Conservation (phyloP, 2,797 vertebrate species). For the Echiichthys vipera region DNA sequence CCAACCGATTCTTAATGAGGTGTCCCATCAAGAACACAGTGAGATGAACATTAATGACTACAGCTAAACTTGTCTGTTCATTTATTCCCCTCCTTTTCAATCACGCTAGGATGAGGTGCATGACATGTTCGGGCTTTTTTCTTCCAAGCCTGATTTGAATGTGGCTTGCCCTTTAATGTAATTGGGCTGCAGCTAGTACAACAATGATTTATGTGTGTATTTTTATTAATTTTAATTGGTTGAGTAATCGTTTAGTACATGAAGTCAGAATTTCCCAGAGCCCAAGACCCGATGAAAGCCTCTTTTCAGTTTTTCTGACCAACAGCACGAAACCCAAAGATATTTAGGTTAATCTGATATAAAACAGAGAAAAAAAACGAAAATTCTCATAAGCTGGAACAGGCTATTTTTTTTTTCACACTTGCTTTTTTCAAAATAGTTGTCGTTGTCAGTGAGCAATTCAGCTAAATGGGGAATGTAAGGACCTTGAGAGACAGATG, state of each 20-base stretch:
- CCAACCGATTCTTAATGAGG: constrained; percentile 78
- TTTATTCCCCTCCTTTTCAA: constrained; percentile 42
- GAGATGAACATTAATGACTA: constrained; percentile 73
- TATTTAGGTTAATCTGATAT: not conserved
- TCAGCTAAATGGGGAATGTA: not conserved
- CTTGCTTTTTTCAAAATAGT: not conserved
- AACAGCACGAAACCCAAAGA: not conserved
- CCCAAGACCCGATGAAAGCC: not conserved
- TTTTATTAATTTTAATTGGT: not conserved
- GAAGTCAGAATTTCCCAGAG: not conserved
- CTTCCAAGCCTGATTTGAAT: constrained; percentile 2
- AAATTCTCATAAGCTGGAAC: not conserved
- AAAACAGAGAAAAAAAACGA: not conserved
- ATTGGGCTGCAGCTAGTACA: constrained; percentile 1
- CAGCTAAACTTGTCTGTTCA: constrained; percentile 60
- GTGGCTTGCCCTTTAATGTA: not conserved
- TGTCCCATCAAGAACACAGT: constrained; percentile 72
- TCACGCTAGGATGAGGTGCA: constrained; percentile 29
- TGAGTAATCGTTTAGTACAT: not conserved
- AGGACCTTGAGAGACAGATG: not conserved
- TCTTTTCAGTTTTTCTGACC: not conserved
- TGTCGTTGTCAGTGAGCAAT: not conserved
- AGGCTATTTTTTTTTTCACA: not conserved
- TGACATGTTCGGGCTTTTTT: constrained; percentile 35
- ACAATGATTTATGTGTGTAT: constrained; percentile 1